These are phyloP conservation scores for Sinocyclocheilus grahami DNA, from an alignment of 2,113 vertebrate species.

Conservation along the genomic window DNA sequence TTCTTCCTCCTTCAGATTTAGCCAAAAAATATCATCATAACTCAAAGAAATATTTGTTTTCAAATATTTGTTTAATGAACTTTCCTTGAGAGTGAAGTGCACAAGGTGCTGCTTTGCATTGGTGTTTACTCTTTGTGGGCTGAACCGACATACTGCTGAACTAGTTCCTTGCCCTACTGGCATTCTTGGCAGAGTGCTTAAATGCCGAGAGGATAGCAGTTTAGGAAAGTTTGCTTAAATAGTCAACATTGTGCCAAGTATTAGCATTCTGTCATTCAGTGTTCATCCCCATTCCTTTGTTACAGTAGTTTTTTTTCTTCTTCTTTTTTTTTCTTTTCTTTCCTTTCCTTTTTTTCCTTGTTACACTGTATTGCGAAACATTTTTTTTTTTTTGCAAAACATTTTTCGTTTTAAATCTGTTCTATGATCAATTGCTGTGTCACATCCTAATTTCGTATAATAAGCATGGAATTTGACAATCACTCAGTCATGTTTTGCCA, in stretches of 20 bases:
- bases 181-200: background rate
- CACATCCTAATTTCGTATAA: background rate
- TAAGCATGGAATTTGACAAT: background rate
- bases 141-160: background rate
- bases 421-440: background rate
- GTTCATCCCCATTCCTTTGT: too few species aligned
- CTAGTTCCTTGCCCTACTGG: background rate
- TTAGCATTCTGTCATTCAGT: background rate
- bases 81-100: background rate
- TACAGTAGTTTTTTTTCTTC: too few species aligned
- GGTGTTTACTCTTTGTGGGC: background rate
- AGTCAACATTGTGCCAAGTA: background rate
- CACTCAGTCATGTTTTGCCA: too few species aligned
- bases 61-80: slow-evolving; percentile 18
- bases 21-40: background rate
- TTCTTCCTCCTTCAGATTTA: background rate
- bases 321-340: too few species aligned
- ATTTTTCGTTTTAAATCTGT: background rate
- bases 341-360: too few species aligned
- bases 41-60: background rate
- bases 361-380: too few species aligned
- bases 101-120: background rate
- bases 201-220: background rate
- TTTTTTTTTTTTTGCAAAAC: background rate
- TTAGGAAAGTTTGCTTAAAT: background rate